Percentiles rank a stretch among this genome's conserved stretches.
Conservation (phyloP, 2,888 invertebrate species). For the Tetropium fuscum region DNA sequence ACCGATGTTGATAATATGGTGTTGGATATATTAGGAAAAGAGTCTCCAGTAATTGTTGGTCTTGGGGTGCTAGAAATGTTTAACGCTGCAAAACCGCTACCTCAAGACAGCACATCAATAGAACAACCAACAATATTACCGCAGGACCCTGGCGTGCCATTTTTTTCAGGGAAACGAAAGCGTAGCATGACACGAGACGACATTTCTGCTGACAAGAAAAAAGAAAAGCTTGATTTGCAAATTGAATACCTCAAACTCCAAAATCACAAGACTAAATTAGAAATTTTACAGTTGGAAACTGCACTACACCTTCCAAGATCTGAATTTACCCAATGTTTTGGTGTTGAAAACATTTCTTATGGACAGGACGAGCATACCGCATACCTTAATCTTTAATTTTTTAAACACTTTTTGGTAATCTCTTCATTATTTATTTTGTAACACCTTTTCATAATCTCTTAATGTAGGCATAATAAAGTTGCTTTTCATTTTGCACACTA, state of each 20-base stretch:
- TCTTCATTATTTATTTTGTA: background rate
- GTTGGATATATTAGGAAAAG: conserved; percentile 17
- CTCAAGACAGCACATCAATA: background rate
- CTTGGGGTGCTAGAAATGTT: conserved; percentile 26
- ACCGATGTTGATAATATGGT: conserved; percentile 22
- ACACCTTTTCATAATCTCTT: no score
- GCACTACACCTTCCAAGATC: conserved; percentile 9
- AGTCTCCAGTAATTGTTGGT: conserved; percentile 25
- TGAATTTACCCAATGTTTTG: conserved; percentile 10
- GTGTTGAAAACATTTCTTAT: background rate
- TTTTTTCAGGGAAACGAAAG: conserved; percentile 6
- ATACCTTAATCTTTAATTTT: background rate
- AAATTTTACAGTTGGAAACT: conserved; percentile 13
- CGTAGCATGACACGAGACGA: conserved; percentile 1
- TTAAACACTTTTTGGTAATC: background rate
- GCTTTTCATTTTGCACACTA: background rate
- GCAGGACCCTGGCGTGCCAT: background rate
- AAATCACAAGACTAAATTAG: conserved; percentile 17
- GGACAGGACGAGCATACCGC: background rate
- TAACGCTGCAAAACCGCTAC: conserved; percentile 9
- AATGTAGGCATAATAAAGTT: no score
- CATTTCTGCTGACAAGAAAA: conserved; percentile 3
- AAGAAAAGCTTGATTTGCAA: conserved; percentile 14
- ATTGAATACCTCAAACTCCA: conserved; percentile 9
- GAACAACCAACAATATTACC: background rate